phyloP scores from a whole-genome alignment of 2,113 vertebrate species.

The Tautogolabrus adspersus region DNA sequence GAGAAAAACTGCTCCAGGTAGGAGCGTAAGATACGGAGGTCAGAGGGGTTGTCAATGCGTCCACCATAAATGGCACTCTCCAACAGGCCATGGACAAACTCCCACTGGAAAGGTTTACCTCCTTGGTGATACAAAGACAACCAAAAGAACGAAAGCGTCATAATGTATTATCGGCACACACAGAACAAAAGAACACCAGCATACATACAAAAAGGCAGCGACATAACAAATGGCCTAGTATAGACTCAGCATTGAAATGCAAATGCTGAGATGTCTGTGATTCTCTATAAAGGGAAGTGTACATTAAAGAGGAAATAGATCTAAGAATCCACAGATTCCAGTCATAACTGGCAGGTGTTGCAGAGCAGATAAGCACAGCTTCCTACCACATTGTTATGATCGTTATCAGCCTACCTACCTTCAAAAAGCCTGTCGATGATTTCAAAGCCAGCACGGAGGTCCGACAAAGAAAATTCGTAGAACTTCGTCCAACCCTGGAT shows the following conservation, averaged over 20 bases:
- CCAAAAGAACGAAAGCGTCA: background rate
- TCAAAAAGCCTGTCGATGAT: slow-evolving; percentile 95
- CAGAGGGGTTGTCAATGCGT: slow-evolving; percentile 93
- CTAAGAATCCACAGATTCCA: slow-evolving; percentile 12
- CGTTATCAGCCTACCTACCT: slow-evolving; percentile 80
- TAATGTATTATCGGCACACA: background rate
- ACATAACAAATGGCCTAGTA: background rate
- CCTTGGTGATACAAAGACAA: slow-evolving; percentile 75
- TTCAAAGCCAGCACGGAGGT: slow-evolving; percentile 94
- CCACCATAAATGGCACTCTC: slow-evolving; percentile 97
- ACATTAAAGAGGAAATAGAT: slow-evolving; percentile 28
- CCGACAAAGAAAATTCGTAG: slow-evolving; percentile 97
- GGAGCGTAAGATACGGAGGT: slow-evolving; percentile 93
- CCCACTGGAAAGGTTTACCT: slow-evolving; percentile 91
- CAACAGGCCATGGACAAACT: slow-evolving; percentile 94
- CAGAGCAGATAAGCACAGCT: slow-evolving; percentile 1
- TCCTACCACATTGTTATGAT: background rate
- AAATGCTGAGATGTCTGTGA: background rate
- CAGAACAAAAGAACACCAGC: background rate
- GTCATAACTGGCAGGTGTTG: slow-evolving; percentile 8
- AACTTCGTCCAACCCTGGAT: slow-evolving; percentile 98
- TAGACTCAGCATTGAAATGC: background rate
- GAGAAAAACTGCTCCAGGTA: slow-evolving; percentile 96
- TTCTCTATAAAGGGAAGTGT: background rate
- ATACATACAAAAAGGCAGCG: background rate